Base-by-base conservation (phyloP, 2,797 vertebrate genomes). In the Pseudopleuronectes americanus region DNA sequence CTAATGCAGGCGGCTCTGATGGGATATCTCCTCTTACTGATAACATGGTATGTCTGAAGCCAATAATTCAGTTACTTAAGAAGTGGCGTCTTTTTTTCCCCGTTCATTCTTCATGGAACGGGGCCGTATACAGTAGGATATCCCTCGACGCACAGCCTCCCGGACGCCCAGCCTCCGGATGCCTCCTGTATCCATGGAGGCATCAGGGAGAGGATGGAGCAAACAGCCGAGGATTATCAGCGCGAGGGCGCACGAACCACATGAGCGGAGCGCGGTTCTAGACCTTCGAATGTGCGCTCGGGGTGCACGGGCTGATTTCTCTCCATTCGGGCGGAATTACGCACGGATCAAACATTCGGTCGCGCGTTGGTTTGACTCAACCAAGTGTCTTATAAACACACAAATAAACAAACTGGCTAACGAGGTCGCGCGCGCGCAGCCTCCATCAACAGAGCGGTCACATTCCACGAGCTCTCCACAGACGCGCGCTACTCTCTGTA, bases 381-480 rank as follows among this genome's bases (percentile, higher is more conserved):
- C 80, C 74, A 89, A 81, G 74, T 84, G 64, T 61, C 70, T 8
- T 58, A 14, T 63, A 31, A 55, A 61, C 33, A 56, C 55, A 26
- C 53, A 56, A 66, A 33, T 47, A 72, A 64, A 80, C 48, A 49
- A 70, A 54, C 7, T 48, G 70, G 14, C 16, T 1, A 14, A 43
- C 4, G 1, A 8, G 2, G 45, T 48, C 6, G 45, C 7, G 19
- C 17, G 24, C 1, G 3, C n/a, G 43, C 43, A 19, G 43, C 43
- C 43, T 2, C 8, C 17, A 19, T 19, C 43, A 1, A 78, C 64
- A 47, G 49, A 45, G 43, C 43, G 36, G 10, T 38, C 36, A 38
- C 36, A 38, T 38, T 38, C 36, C 36, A 38, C 36, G 1, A 12
- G 13, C 52, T 55, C 36, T 53, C 48, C 54, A 28, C 2, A 26